Percentiles rank a stretch among this genome's conserved stretches.
phyloP scores from a whole-genome alignment of 2,797 vertebrate species.

The Gobio occitaniae region DNA sequence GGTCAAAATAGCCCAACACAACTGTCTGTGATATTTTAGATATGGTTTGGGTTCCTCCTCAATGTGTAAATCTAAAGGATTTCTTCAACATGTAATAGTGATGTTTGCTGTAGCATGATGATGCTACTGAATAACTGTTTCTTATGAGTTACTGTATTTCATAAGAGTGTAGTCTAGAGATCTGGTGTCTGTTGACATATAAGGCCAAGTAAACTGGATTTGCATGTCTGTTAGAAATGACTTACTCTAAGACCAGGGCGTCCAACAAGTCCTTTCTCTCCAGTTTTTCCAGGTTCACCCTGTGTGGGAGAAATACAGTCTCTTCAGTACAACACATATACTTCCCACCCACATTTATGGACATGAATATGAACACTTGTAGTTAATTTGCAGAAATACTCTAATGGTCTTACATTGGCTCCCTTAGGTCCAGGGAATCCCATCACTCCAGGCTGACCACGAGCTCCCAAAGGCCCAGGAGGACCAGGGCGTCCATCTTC shows the following conservation, averaged over 20 bases:
- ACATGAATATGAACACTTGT: not conserved
- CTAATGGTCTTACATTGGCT: constrained; percentile 84
- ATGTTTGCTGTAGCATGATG: not conserved
- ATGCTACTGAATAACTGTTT: not conserved
- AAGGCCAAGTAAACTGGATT: not conserved
- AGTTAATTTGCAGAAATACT: not conserved
- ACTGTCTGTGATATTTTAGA: not conserved
- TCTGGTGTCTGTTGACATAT: not conserved
- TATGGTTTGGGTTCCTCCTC: not conserved
- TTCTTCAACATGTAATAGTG: not conserved
- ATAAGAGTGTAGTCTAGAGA: not conserved
- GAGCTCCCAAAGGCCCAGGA: constrained; percentile 91
- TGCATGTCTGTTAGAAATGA: constrained; percentile 21
- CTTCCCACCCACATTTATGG: not conserved
- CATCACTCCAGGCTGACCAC: constrained; percentile 98
- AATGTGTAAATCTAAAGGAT: not conserved
- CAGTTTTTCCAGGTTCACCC: constrained; percentile 93
- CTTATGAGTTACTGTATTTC: not conserved
- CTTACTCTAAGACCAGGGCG: constrained; percentile 92
- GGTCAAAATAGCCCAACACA: not conserved
- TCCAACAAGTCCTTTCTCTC: constrained; percentile 93
- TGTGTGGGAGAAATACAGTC: constrained; percentile 65
- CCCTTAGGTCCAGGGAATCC: constrained; percentile 99
- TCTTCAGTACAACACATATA: constrained; percentile 1
- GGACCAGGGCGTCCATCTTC: constrained; percentile 96